Base-by-base conservation (phyloP, 2,888 invertebrate genomes). In the Campopleginae sp. region DNA sequence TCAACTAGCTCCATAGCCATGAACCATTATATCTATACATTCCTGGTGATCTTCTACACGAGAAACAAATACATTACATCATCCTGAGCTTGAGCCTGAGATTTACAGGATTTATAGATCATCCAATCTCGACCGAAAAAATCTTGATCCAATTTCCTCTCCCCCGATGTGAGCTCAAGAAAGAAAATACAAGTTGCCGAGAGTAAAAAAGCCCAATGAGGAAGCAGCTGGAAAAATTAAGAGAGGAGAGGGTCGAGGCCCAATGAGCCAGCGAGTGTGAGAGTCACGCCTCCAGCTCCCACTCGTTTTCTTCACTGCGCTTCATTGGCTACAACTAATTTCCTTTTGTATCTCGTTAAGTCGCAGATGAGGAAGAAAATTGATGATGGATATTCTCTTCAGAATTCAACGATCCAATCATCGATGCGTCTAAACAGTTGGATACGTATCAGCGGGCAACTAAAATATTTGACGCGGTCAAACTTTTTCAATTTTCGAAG, bases 1-100 rank as follows among this genome's bases (percentile, higher is more conserved):
- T 76, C 68, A 58, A 63, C 31, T 23, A 6, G 38, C 63, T 10
- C 33, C 48, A 54, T 54, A 48, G 58, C 78, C 77, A 66, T 38
- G 72, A 58, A 33, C 1, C 44, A 38, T 51, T n/a, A 61, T 61
- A 42, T 17, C 19, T 68, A 23, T 66, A 44, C 12, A 66, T 58
- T 58, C 14, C 23, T 27, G 27, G 27, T 10, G 58, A 58, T 58
- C 58, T 58, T 58, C 58, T 58, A 14, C 27, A 58, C 58, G 27
- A 58, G 27, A 58, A 58, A 58, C 23, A 58, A 58, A 58, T 27
- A 14, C 23, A 54, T 54, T 54, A 23, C 23, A 54, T 54, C 23
- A 54, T 54, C 23, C 23, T 23, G 14, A 27, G 58, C 27, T 1
- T 27, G 14, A 23, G 58, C 14, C 58, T 1, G 27, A 27, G 58